Percentiles rank a stretch among this genome's conserved stretches.
Evolutionary conservation across 2,797 vertebrate species (phyloP).

Genomic region (Clamator glandarius): DNA sequence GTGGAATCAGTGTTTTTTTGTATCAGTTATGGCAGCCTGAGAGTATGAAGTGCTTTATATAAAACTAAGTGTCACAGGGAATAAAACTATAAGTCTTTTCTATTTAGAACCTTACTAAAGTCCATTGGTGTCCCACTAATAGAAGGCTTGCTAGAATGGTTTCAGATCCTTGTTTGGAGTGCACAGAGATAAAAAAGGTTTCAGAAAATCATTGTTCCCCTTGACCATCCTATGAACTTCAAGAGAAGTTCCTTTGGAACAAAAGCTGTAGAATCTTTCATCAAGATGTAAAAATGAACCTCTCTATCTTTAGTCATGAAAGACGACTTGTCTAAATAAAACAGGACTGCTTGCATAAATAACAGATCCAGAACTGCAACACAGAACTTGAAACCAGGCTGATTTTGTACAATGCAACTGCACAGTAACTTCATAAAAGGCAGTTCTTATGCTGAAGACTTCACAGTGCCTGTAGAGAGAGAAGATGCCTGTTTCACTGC

Average conservation of each 20-base stretch:
- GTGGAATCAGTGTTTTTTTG: neutral
- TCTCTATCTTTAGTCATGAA: neutral
- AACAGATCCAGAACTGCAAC: neutral
- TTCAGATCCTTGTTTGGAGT: neutral
- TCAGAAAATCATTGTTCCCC: neutral
- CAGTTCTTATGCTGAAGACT: neutral
- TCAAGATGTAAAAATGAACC: neutral
- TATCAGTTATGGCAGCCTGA: neutral
- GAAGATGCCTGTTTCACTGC: neutral
- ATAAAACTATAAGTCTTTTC: neutral
- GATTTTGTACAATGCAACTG: neutral
- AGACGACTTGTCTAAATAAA: neutral
- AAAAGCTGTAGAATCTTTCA: neutral
- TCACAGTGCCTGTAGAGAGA: neutral
- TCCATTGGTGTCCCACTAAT: accelerated
- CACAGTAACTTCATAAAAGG: neutral
- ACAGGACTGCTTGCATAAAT: neutral
- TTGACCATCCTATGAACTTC: neutral
- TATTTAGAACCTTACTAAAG: neutral
- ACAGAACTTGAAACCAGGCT: neutral
- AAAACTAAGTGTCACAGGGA: neutral
- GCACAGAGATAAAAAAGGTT: neutral
- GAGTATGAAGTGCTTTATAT: neutral
- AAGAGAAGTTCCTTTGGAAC: neutral
- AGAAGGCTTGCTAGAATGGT: neutral